A percentile compares a stretch with the other conserved stretches of the same genome.
Evolutionary conservation across 2,113 vertebrate species (phyloP).

Genomic region (Hymenochirus boettgeri): DNA sequence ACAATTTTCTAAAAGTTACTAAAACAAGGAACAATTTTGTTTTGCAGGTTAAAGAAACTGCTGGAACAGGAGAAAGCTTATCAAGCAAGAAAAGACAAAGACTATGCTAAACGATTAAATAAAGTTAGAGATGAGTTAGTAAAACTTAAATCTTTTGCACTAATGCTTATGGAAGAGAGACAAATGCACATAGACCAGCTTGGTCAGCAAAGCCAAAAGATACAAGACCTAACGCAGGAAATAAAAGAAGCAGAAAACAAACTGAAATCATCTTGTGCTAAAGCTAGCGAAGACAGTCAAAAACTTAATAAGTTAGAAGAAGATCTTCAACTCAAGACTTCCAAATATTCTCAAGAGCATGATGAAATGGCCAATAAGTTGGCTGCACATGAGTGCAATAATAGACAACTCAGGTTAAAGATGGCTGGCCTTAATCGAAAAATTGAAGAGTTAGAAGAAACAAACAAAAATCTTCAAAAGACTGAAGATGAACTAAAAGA

Average conservation of each 20-base stretch:
- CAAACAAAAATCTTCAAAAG: conserved; percentile 76
- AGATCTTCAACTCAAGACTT: conserved; percentile 76
- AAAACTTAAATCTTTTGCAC: conserved; percentile 90
- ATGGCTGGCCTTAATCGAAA: conserved; percentile 66
- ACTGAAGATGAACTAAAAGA: conserved; percentile 87
- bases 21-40: no score
- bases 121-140: conserved; percentile 84
- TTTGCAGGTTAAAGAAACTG: conserved; percentile 82
- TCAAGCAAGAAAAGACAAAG: conserved; percentile 85
- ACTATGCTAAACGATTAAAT: conserved; percentile 76
- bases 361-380: conserved; percentile 84
- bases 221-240: conserved; percentile 81
- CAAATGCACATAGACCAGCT: conserved; percentile 89
- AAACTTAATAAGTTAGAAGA: conserved; percentile 79
- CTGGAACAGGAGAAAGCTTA: conserved; percentile 92
- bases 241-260: conserved; percentile 82
- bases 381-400: conserved; percentile 77
- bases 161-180: conserved; percentile 94
- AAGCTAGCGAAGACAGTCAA: conserved; percentile 79
- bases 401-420: conserved; percentile 78
- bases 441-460: conserved; percentile 86
- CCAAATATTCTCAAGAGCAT: conserved; percentile 75
- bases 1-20: no score
- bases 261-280: conserved; percentile 57
- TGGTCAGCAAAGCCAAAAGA: conserved; percentile 81